Evolutionary conservation across 2,797 vertebrate genomes (phyloP), one percentile per base, ranked within the genome.

Genomic region (Acanthurus leucopareius): DNA sequence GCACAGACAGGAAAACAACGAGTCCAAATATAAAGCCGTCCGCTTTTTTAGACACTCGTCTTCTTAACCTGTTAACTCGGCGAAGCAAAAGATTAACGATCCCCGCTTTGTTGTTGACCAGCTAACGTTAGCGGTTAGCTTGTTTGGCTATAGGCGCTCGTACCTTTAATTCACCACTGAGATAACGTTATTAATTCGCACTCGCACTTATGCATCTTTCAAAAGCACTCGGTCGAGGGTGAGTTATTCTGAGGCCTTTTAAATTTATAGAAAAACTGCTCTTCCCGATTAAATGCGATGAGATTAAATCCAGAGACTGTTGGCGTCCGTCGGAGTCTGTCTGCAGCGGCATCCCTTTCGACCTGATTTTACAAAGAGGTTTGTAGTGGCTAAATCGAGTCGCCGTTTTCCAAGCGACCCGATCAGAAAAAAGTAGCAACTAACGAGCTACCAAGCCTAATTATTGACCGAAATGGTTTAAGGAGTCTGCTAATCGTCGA

Each of bases 271-370:
- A 91, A 88, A 94, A 93, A 22, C 92, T 93, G 83, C 91, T 94
- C 79, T 90, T 91, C 49, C 92, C 91, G 78, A 94, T 90, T 89
- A 95, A 91, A 91, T 92, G 91, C 74, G 93, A 94, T 20, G 92
- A 94, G 86, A 94, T 94, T 82, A 93, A 88, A 92, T 89, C 91
- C 92, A 91, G 60, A 86, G 91, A 90, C 80, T 82, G 91, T 69
- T 89, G 84, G 75, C 88, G 93, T 90, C 84, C 90, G 83, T 91
- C 85, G 89, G 91, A 89, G 77, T 92, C 87, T 86, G 82, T 90
- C 92, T 93, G 93, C 91, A 92, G 95, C 94, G 90, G 94, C 95
- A 96, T 96, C 95, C 94, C 94, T 94, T 91, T 92, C 77, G 65
- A 89, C 88, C 89, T 90, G 60, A 83, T 86, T 88, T 87, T 10